A percentile compares a stretch with the other conserved stretches of the same genome.
phyloP scores from a whole-genome alignment of 2,888 invertebrate genomes.

The Folsomia candida region DNA sequence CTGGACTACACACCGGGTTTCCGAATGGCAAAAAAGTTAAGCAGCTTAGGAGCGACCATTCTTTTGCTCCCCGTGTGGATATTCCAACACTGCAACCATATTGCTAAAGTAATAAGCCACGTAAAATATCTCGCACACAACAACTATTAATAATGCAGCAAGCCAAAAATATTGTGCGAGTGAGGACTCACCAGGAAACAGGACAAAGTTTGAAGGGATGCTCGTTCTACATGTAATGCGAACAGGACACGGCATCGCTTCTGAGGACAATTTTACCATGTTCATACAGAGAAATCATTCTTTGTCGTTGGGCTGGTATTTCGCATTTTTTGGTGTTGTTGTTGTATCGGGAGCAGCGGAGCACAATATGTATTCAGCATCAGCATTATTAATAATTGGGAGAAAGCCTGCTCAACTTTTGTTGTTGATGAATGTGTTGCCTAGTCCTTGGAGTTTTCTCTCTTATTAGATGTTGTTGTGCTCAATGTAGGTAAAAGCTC shows the following conservation, averaged over 20 bases:
- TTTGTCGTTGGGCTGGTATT: no score
- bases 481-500: not conserved
- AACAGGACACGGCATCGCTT: not conserved
- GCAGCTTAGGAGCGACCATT: not conserved
- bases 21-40: not conserved
- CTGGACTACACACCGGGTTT: not conserved
- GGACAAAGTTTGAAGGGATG: not conserved
- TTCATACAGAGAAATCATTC: not conserved
- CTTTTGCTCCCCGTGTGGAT: no score
- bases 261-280: not conserved
- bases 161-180: not conserved
- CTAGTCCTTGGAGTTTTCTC: not conserved
- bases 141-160: not conserved
- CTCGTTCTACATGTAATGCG: not conserved
- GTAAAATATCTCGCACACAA: not conserved
- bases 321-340: not conserved
- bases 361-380: no score
- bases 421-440: not conserved
- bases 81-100: no score
- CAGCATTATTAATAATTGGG: not conserved
- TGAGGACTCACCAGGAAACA: not conserved
- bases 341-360: not conserved
- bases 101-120: not conserved
- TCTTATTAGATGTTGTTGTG: not conserved
- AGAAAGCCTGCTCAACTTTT: not conserved